phyloP scores from a whole-genome alignment of 2,113 vertebrate species.

The Lanius ludovicianus region DNA sequence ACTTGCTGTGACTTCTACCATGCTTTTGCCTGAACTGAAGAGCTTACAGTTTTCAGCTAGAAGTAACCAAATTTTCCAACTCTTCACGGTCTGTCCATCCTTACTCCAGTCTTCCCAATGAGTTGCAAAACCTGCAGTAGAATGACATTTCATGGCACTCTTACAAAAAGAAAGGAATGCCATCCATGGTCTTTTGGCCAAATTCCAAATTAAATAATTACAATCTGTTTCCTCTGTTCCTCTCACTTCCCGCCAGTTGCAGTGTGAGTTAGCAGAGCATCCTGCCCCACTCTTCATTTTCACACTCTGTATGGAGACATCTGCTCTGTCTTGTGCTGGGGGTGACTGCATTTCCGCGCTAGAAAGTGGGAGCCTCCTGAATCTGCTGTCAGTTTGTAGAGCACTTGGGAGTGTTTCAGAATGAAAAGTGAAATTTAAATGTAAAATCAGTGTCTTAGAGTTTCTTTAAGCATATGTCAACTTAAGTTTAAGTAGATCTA shows the following conservation, averaged over 20 bases:
- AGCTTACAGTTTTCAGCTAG: neutral
- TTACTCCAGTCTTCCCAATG: neutral
- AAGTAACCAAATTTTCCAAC: neutral
- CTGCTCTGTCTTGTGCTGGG: neutral
- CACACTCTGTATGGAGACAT: neutral
- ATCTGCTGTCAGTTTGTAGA: neutral
- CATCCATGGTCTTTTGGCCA: neutral
- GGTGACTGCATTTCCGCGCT: neutral
- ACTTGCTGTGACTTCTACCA: neutral
- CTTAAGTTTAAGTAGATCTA: neutral
- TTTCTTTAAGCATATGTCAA: neutral
- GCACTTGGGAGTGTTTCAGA: neutral
- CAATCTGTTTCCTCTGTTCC: slow-evolving; percentile 9
- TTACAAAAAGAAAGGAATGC: neutral
- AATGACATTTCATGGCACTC: neutral
- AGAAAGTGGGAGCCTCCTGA: neutral
- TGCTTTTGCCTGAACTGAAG: neutral
- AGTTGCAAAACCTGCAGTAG: neutral
- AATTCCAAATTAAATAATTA: slow-evolving; percentile 1
- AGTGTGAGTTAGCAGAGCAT: neutral
- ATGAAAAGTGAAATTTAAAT: neutral
- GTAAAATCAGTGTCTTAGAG: neutral
- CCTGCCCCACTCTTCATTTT: neutral
- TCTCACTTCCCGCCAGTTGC: neutral
- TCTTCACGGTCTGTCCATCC: neutral